Evolutionary conservation across 2,888 invertebrate genomes (phyloP).

Genomic region (Ectemnius lituratus): DNA sequence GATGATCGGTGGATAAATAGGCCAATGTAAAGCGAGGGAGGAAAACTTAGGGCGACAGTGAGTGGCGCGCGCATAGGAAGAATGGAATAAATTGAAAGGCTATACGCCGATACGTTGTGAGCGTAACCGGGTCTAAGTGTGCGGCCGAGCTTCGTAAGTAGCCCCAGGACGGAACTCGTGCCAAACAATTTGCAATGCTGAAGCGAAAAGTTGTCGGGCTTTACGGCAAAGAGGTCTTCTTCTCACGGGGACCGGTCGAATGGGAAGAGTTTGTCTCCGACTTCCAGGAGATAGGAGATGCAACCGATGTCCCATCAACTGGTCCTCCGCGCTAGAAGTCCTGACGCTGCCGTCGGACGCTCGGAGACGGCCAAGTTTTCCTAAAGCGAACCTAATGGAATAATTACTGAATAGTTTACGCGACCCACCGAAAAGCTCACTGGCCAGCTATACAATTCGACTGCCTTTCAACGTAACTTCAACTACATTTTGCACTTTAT

Average conservation of each 20-base stretch:
- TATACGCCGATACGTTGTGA: conserved; percentile 49
- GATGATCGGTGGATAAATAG: not conserved
- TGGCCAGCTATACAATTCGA: too few species aligned
- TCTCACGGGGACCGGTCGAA: conserved; percentile 38
- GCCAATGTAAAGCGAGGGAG: conserved; percentile 16
- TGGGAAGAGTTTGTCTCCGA: conserved; percentile 44
- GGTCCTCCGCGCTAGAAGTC: conserved; percentile 28
- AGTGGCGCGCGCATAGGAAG: not conserved
- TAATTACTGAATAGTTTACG: too few species aligned
- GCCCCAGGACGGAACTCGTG: conserved; percentile 65
- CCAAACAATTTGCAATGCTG: conserved; percentile 76
- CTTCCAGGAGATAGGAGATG: conserved; percentile 14
- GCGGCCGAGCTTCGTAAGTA: conserved; percentile 46
- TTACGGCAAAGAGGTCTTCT: conserved; percentile 50
- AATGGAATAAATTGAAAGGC: conserved; percentile 66
- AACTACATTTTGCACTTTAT: too few species aligned
- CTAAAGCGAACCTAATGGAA: too few species aligned
- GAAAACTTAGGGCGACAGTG: conserved; percentile 14
- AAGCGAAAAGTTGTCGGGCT: conserved; percentile 72
- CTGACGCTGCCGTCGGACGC: conserved; percentile 7
- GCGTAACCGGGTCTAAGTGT: conserved; percentile 38
- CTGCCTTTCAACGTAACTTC: too few species aligned
- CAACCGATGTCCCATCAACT: conserved; percentile 34
- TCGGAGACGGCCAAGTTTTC: not conserved
- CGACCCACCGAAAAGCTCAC: too few species aligned